Evolutionary conservation across 2,888 invertebrate species (phyloP).

Genomic region (Gryllus longicercus): DNA sequence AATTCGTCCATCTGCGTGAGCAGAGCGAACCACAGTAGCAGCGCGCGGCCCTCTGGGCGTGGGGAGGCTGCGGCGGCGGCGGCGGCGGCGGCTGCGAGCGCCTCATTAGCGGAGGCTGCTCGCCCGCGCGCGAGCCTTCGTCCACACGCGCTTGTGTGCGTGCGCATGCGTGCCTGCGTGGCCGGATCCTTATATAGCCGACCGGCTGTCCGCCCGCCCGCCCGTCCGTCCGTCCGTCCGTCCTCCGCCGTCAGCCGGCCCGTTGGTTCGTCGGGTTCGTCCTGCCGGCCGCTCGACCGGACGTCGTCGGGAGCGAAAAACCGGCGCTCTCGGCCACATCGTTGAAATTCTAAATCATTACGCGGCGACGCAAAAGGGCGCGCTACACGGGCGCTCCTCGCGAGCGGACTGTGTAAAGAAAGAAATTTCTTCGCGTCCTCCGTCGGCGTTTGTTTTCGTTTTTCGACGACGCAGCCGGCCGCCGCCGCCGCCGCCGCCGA

Average conservation of each 20-base stretch:
- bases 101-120: conserved; percentile 7
- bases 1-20: too few relatives aligned
- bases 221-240: conserved; percentile 7
- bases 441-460: not conserved
- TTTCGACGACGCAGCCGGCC: not conserved
- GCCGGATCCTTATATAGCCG: not conserved
- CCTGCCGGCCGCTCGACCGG: not conserved
- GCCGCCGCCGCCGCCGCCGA: too few relatives aligned
- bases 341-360: conserved; percentile 17
- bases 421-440: too few relatives aligned
- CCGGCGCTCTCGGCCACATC: not conserved
- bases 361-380: not conserved
- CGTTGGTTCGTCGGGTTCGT: not conserved
- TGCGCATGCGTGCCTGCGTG: not conserved
- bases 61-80: not conserved
- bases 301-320: conserved; percentile 7
- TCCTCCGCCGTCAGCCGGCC: not conserved
- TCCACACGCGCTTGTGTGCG: not conserved
- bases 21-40: too few relatives aligned
- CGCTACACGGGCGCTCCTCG: not conserved
- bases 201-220: not conserved
- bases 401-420: too few relatives aligned
- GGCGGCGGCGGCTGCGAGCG: not conserved
- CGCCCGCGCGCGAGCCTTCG: not conserved
- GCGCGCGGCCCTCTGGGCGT: too few relatives aligned